Conservation (phyloP, 2,888 invertebrate species). For the Ariolimax columbianus region DNA sequence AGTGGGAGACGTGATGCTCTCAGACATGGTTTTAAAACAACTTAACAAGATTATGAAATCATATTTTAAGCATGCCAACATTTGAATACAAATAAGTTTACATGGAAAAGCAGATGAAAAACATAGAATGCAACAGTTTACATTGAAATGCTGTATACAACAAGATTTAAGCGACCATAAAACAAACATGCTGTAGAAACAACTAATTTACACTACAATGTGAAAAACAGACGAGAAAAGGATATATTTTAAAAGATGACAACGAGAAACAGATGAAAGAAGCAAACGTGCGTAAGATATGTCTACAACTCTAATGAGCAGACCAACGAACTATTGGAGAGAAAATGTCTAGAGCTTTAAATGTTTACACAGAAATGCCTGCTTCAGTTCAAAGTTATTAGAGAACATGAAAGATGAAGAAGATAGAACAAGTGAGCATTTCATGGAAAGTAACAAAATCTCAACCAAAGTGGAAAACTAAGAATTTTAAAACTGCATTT, state of each 20-base stretch:
- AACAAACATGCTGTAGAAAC: slow-evolving; percentile 4
- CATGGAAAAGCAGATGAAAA: background rate
- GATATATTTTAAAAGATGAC: too few species aligned
- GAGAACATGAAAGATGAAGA: background rate
- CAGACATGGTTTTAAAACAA: background rate
- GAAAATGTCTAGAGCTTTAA: background rate
- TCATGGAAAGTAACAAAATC: background rate
- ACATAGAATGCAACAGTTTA: background rate
- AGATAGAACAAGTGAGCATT: background rate
- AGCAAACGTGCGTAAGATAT: background rate
- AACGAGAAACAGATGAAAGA: background rate
- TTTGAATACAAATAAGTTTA: background rate
- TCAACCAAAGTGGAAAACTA: background rate
- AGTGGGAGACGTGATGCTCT: background rate
- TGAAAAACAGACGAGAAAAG: background rate
- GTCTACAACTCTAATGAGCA: background rate
- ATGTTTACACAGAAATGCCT: background rate
- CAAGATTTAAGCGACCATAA: background rate
- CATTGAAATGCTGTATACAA: background rate
- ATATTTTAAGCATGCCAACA: too few species aligned
- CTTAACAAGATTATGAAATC: background rate
- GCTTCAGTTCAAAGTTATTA: background rate
- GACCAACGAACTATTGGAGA: background rate
- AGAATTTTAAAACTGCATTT: background rate
- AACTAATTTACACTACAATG: background rate